Evolutionary conservation across 2,888 invertebrate genomes (phyloP).

Genomic region (Sesamia inferens): DNA sequence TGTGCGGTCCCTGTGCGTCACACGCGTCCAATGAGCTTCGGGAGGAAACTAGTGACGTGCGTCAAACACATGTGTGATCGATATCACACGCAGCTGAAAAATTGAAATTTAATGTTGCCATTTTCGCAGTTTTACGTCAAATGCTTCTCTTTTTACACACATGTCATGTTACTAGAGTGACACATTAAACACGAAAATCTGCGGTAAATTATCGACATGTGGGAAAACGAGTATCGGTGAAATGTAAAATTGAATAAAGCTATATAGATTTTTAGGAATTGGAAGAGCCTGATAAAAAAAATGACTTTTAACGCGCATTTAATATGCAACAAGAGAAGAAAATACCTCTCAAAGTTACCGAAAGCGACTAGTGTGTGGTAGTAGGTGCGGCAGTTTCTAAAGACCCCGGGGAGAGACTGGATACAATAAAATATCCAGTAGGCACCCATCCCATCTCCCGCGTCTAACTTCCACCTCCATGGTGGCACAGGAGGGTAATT

Average conservation of each 20-base stretch:
- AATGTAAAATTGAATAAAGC: not conserved
- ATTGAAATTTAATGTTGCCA: constrained; percentile 19
- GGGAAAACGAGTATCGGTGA: constrained; percentile 1
- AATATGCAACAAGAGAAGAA: constrained; percentile 33
- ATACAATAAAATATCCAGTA: constrained; percentile 72
- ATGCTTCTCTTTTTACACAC: constrained; percentile 13
- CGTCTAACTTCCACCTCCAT: constrained; percentile 51
- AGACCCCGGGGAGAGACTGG: constrained; percentile 70
- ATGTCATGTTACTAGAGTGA: constrained; percentile 12
- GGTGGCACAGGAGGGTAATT: constrained; percentile 66
- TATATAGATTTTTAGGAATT: not conserved
- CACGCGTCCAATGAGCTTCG: constrained; percentile 63
- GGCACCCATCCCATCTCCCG: constrained; percentile 62
- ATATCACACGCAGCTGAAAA: constrained; percentile 50
- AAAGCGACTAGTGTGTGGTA: constrained; percentile 38
- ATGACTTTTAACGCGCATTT: not conserved
- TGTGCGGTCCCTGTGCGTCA: constrained; percentile 68
- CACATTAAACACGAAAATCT: constrained; percentile 20
- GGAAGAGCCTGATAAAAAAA: not conserved
- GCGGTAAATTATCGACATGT: constrained; percentile 12
- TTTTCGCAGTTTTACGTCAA: constrained; percentile 29
- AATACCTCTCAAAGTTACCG: constrained; percentile 45
- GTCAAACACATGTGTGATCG: constrained; percentile 61
- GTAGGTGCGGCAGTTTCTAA: constrained; percentile 58
- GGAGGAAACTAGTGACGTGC: constrained; percentile 58